Conservation (phyloP, 2,888 invertebrate species). For the Capitulum mitella region DNA sequence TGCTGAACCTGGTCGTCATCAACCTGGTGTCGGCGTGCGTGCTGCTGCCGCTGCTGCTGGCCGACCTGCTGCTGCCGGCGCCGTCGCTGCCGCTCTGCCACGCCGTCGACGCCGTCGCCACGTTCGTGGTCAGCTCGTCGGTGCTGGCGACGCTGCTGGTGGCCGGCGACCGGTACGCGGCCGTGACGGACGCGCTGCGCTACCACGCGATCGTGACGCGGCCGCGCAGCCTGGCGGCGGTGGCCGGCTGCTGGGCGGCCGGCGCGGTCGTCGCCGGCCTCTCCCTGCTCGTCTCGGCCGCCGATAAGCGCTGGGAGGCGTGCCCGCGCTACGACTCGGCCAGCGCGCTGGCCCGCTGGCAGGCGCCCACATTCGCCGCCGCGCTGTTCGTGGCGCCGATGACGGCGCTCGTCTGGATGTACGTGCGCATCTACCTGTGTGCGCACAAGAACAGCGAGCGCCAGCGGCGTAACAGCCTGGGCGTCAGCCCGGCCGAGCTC, state of each 20-base stretch:
- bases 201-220: constrained; percentile 51
- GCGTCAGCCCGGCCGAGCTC: constrained; percentile 47
- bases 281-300: not conserved
- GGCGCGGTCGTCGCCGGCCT: constrained; percentile 40
- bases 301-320: constrained; percentile 32
- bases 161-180: constrained; percentile 58
- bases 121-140: constrained; percentile 50
- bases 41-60: constrained; percentile 44
- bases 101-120: constrained; percentile 57
- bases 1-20: constrained; percentile 53
- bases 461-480: constrained; percentile 49
- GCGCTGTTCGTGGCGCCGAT: constrained; percentile 42
- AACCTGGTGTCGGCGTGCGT: constrained; percentile 45
- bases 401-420: constrained; percentile 59
- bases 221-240: constrained; percentile 39
- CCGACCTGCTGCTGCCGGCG: constrained; percentile 42
- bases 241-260: constrained; percentile 42
- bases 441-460: constrained; percentile 63
- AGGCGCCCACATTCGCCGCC: constrained; percentile 29
- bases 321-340: constrained; percentile 27
- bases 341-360: constrained; percentile 27
- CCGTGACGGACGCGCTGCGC: constrained; percentile 57
- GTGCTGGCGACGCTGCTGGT: constrained; percentile 57
- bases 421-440: constrained; percentile 65
- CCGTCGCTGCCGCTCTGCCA: constrained; percentile 48